Evolutionary conservation across 2,888 invertebrate genomes (phyloP), one percentile per base, ranked within the genome.

Genomic region (Drosophila paranaensis): DNA sequence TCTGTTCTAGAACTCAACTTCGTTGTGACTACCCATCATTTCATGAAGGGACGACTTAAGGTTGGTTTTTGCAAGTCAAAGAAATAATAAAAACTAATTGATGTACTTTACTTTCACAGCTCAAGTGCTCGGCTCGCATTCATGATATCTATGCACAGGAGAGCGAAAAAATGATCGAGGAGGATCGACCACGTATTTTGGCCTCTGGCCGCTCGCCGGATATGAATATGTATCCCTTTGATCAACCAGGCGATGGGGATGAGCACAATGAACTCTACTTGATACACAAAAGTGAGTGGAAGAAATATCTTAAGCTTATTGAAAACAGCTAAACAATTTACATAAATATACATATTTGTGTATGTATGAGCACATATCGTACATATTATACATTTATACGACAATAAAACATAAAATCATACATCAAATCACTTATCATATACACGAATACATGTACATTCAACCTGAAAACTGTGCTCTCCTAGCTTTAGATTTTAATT

Each of bases 181-280:
- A 93, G 68, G 93, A 93, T 85, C 90, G 91, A 46, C 93, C 93
- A 6, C 87, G 93, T n/a, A 92, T 93, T 60, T 77, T 93, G 69
- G 93, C 93, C 11, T 93, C 93, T 0, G 93, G 93, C 2, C 87
- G 92, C 58, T 93, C 93, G 11, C 93, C 93, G 3, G 92, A 93
- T 60, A 89, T 90, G 69, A 92, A 91, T 54, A 88, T 92, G 72
- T 93, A 91, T 81, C 92, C 92, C 1, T 93, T 91, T 65, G 93
- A 93, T 85, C 91, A 92, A 55, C 85, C 91, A 0, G 84, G 82
- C 1, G 90, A 90, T 62, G 90, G 75, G 30, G 91, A 91, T 60
- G 91, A 92, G 70, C 91, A 92, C 65, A 92, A 91, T 66, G 93
- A 92, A 54, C 82, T 91, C n/a, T 92, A 90, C 58, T 82, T 92